A percentile compares a stretch with the other conserved stretches of the same genome.
Conservation (phyloP, 1,140 invertebrate genomes). For the Drosophila mauritiana region DNA sequence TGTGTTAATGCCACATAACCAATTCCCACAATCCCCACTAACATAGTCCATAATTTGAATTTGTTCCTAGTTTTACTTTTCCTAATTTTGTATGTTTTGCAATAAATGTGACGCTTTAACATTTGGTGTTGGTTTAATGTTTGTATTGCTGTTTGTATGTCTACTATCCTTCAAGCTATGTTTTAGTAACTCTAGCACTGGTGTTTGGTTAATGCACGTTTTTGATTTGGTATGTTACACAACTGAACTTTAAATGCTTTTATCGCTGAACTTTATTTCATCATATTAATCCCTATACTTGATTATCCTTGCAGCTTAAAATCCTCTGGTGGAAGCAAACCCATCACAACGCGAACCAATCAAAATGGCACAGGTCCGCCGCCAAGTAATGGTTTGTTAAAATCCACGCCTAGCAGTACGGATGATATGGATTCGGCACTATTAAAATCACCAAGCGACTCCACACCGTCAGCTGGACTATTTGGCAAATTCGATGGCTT, state of each 20-base stretch:
- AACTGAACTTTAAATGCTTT: constrained; percentile 5
- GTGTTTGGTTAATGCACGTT: constrained; percentile 27
- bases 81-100: constrained; percentile 6
- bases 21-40: constrained; percentile 5
- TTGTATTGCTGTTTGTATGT: constrained; percentile 23
- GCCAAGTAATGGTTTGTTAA: constrained; percentile 79
- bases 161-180: background rate
- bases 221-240: constrained; percentile 60
- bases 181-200: constrained; percentile 18
- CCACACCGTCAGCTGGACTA: constrained; percentile 86
- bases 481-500: constrained; percentile 95
- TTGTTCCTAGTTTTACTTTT: constrained; percentile 24
- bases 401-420: constrained; percentile 86
- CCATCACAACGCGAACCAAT: constrained; percentile 40
- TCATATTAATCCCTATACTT: constrained; percentile 23
- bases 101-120: constrained; percentile 39
- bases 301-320: constrained; percentile 65
- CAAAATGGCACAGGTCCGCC: constrained; percentile 70
- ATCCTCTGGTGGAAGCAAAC: constrained; percentile 58
- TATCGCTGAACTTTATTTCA: too few species aligned
- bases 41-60: constrained; percentile 5
- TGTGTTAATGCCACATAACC: constrained; percentile 8
- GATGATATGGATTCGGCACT: constrained; percentile 88
- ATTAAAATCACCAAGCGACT: constrained; percentile 85
- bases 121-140: constrained; percentile 37